Base-by-base conservation (phyloP, 2,113 vertebrate genomes). In the Bostrychus sinensis region DNA sequence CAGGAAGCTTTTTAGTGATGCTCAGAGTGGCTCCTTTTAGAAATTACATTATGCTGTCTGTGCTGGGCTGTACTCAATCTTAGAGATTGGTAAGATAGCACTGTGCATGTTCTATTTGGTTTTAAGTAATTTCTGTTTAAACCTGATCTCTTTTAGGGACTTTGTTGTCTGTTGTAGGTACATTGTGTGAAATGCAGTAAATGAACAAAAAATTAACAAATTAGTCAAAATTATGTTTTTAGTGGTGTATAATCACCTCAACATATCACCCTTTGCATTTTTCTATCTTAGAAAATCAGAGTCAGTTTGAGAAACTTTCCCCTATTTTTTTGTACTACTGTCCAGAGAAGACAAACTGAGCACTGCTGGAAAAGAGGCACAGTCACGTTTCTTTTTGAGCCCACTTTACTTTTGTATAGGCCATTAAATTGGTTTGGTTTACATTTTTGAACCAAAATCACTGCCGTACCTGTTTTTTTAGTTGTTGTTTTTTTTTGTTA, bases 31-130 rank as follows among this genome's bases (percentile, higher is more conserved):
- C 72, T 82, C 68, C 75, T 56, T 65, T 63, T 62, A 77, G 42
- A 32, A 72, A 64, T 80, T 83, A 70, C 77, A 64, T 84, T 66
- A 69, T 84, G 63, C 81, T 81, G 62, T 57, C 57, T 46, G 46
- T 14, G 62, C 70, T 51, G 66, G 5, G 75, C 65, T 72, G 69
- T 60, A 82, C 73, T 84, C 51, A 83, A 83, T 88, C 72, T 62
- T 41, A 62, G 60, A 56, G 70, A 81, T 72, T 75, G 59, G 67
- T 45, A 66, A 37, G 70, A 72, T 77, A 72, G 76, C 51, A 53
- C 9, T 39, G 75, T 43, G 65, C 72, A 20, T 45, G 37, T 68
- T 71, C 75, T 77, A 86, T 84, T 65, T 79, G 86, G 83, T 80
- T 38, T 16, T 14, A 3, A n/a, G 62, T 53, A 56, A 59, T 64